Base-by-base conservation (phyloP, 2,113 vertebrate species). In the Apaloderma vittatum region DNA sequence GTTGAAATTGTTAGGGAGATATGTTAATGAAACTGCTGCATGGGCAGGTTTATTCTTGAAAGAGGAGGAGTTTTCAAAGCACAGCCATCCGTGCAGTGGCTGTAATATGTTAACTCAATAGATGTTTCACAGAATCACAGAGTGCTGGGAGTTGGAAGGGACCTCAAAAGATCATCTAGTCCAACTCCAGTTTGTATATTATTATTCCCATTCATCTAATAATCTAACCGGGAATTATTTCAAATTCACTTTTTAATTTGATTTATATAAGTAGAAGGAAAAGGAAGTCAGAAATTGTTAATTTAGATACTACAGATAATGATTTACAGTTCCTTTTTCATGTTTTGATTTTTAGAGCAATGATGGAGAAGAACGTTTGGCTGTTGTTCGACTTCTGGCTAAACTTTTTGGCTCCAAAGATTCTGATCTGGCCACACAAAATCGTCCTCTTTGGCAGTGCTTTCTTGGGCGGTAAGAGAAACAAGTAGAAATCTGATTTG, bases 321-420 rank as follows among this genome's bases (percentile, higher is more conserved):
- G 16, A 72, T 87, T 89, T 76, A 74, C 29, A 30, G 32, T 80
- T 96, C 6, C 7, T 91, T 95, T 96, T 55, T 78, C 5, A 32
- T 81, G 68, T 92, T 94, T 97, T 78, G 57, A 30, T 90, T 84
- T 78, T 48, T 95, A 99, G 99, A 99, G 99, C 97, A 99, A 99
- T 83, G 99, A 99, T 90, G 99, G 99, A 66, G 99, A 99, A 97
- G 99, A 99, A 87, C 99, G 99, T 66, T 98, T 99, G 86, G 99
- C 99, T 95, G 99, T 99, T 79, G 99, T 99, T 84, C 98, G 99
- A 68, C 98, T 99, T 96, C 95, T 99, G 63, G 99, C 99, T 27
- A 99, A 99, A 97, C 97, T 99, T 81, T 99, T 99, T 97, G 99
- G 99, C 43, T 99, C 99, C 96, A 99, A 99, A 98, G 99, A 99